Evolutionary conservation across 2,113 vertebrate species (phyloP), one percentile per base, ranked within the genome.

Genomic region (Larimichthys polyactis): DNA sequence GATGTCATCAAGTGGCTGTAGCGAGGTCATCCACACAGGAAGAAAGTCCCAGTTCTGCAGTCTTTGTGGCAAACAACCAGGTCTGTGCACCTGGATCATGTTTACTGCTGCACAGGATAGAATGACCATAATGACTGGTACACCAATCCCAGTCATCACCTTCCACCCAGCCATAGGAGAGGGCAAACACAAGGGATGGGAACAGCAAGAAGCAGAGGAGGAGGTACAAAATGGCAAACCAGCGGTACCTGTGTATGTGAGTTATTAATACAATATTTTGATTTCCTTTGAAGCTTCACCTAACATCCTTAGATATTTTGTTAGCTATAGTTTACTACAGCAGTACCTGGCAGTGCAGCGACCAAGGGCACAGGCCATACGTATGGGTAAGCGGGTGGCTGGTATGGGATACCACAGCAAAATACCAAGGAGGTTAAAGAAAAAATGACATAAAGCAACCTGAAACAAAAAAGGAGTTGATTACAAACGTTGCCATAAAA

Each of bases 361-460:
- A 0, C 97, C 97, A 77, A 97, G 91, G 0, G 93, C 93, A 74
- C 94, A 92, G 66, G 97, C 96, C 97, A 97, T 97, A 65, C 86
- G 94, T 87, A 97, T 96, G 71, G 97, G 97, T 81, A 98, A 82
- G 49, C 96, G 96, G 0, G 83, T 94, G 86, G 93, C 92, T 48
- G 97, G 97, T 67, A 97, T 68, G 0, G 97, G 97, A 79, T 97
- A 97, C 96, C 96, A 97, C 73, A 97, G 93, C 78, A 97, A 63
- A 89, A 98, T 97, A 48, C 96, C 97, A 0, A 96, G 94, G 79
- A 97, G 94, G 78, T 97, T 97, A 93, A 97, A 98, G 95, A 97
- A 97, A 87, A 98, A 96, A 86, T 97, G 97, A 84, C 97, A 97
- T 74, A 98, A 94, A 19, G 97, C 96, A 0, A 97, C 96, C 97